phyloP scores from a whole-genome alignment of 2,888 invertebrate species.

The Eledone cirrhosa region DNA sequence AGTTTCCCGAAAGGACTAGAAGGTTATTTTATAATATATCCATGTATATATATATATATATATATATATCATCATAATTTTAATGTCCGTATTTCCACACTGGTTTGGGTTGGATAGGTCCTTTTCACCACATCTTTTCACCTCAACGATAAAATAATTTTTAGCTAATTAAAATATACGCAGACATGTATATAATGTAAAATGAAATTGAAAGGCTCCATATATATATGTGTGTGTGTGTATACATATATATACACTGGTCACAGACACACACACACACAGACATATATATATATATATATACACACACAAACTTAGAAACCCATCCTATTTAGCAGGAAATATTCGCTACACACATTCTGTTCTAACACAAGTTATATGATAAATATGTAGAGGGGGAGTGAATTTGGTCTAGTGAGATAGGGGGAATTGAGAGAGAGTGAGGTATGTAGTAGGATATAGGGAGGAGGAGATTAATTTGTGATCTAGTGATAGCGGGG shows the following conservation, averaged over 20 bases:
- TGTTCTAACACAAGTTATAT: too few species aligned
- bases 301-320: neutral
- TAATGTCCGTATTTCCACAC: neutral
- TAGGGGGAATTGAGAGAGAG: too few species aligned
- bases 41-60: neutral
- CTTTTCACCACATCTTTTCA: neutral
- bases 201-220: too few species aligned
- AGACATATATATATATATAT: neutral
- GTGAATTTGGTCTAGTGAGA: too few species aligned
- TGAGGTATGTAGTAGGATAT: too few species aligned
- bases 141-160: neutral
- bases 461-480: too few species aligned
- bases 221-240: neutral
- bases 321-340: neutral
- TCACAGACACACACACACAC: neutral
- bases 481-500: too few species aligned
- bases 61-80: neutral
- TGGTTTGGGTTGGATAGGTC: neutral
- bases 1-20: too few species aligned
- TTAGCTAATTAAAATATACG: neutral
- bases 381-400: too few species aligned
- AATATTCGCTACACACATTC: too few species aligned
- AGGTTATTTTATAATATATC: too few species aligned
- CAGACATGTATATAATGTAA: too few species aligned
- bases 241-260: neutral